These are phyloP conservation scores for Drosophila navojoa DNA, from an alignment of 1,140 invertebrate species.

Conservation along the genomic window DNA sequence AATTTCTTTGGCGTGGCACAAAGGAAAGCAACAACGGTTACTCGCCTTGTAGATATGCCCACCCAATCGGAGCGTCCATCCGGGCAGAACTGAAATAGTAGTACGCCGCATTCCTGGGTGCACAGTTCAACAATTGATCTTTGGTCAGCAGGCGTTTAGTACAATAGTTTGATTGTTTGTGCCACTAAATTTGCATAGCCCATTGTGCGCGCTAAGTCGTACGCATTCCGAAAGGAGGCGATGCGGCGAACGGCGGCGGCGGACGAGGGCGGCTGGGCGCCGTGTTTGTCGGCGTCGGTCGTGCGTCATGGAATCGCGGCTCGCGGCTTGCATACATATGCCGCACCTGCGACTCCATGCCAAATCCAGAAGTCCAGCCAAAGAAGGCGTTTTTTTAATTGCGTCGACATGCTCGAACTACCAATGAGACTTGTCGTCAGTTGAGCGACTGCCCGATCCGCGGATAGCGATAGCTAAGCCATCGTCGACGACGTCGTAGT, in stretches of 20 bases:
- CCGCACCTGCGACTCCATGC: slow-evolving; percentile 75
- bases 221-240: slow-evolving; percentile 23
- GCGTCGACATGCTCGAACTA: slow-evolving; percentile 70
- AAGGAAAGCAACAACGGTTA: not conserved
- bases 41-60: not conserved
- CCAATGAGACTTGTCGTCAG: slow-evolving; percentile 66
- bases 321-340: slow-evolving; percentile 69
- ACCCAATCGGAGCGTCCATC: slow-evolving; percentile 16
- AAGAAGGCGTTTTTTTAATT: slow-evolving; percentile 80
- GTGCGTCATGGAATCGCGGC: slow-evolving; percentile 58
- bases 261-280: slow-evolving; percentile 19
- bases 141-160: slow-evolving; percentile 63
- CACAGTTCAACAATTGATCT: slow-evolving; percentile 60
- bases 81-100: slow-evolving; percentile 7
- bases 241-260: not conserved
- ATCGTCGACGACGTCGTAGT: slow-evolving; percentile 36
- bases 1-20: not conserved
- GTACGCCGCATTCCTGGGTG: slow-evolving; percentile 21
- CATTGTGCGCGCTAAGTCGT: slow-evolving; percentile 63
- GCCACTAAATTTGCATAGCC: slow-evolving; percentile 66
- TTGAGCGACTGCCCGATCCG: slow-evolving; percentile 58
- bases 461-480: slow-evolving; percentile 55
- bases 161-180: slow-evolving; percentile 63
- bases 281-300: slow-evolving; percentile 36
- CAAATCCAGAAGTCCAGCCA: slow-evolving; percentile 66